These are phyloP conservation scores for Wasmannia auropunctata DNA, from an alignment of 1,140 invertebrate species.

Conservation along the genomic window DNA sequence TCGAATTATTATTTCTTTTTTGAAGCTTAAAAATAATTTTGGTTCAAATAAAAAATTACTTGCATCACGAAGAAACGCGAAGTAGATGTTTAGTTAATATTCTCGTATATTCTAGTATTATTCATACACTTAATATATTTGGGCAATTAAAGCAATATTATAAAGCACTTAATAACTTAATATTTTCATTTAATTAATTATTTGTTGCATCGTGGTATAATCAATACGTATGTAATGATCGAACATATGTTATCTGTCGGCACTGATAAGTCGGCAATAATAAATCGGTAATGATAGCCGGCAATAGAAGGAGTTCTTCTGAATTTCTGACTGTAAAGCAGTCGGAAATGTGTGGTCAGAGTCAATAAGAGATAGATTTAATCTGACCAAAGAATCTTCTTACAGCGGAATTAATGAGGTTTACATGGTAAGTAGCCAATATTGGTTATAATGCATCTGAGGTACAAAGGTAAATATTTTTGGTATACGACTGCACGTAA, in stretches of 20 bases:
- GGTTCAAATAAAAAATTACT: no score
- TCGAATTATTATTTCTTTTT: no score
- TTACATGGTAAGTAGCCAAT: no score
- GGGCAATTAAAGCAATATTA: neutral
- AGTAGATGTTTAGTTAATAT: no score
- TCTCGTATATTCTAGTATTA: no score
- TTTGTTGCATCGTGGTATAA: neutral
- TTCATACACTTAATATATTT: neutral
- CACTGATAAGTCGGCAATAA: neutral
- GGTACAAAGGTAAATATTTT: no score
- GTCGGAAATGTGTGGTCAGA: neutral
- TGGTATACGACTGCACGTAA: neutral
- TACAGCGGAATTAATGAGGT: neutral
- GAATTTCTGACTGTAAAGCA: neutral
- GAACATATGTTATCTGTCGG: neutral
- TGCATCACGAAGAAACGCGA: no score
- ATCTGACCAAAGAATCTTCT: neutral
- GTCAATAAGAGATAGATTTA: neutral
- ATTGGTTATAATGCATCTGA: no score
- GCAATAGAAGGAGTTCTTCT: neutral
- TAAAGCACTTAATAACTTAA: no score
- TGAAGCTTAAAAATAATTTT: no score
- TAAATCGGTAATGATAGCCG: neutral
- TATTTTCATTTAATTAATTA: neutral
- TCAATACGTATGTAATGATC: neutral